Evolutionary conservation across 2,888 invertebrate genomes (phyloP).

Genomic region (Apamea crenata): DNA sequence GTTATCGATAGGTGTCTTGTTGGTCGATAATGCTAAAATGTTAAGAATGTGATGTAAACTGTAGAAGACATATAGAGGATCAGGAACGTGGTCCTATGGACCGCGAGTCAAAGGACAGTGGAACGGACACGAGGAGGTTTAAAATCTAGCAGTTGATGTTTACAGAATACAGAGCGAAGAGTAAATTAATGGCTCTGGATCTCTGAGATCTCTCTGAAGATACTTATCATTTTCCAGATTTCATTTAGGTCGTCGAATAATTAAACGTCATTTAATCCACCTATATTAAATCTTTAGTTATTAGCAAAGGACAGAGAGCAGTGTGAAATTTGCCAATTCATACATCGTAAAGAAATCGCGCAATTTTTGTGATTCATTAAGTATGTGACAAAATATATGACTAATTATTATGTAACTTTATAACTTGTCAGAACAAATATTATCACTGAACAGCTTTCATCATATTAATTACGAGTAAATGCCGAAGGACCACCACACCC

Average conservation of each 20-base stretch:
- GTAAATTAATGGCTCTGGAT: neutral
- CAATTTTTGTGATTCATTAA: neutral
- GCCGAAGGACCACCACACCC: constrained; percentile 62
- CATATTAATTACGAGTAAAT: constrained; percentile 58
- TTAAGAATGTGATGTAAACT: constrained; percentile 7
- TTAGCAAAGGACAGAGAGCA: neutral
- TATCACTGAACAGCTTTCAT: constrained; percentile 54
- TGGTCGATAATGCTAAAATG: constrained; percentile 7
- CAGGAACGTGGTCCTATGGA: neutral
- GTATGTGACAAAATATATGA: constrained; percentile 11
- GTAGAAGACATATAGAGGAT: neutral
- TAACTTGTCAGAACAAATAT: constrained; percentile 28
- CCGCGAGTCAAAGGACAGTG: neutral
- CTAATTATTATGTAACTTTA: constrained; percentile 37
- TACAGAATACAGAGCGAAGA: neutral
- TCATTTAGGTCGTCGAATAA: neutral
- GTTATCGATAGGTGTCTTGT: constrained; percentile 18
- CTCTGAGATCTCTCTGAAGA: neutral
- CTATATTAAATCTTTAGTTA: neutral
- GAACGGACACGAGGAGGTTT: neutral
- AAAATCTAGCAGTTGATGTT: neutral
- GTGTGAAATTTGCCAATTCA: constrained; percentile 1
- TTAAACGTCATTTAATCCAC: neutral
- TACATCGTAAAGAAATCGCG: neutral
- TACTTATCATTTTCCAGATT: too few relatives aligned